Base-by-base conservation (phyloP, 2,888 invertebrate genomes). In the Hirtodrosophila trivittata region DNA sequence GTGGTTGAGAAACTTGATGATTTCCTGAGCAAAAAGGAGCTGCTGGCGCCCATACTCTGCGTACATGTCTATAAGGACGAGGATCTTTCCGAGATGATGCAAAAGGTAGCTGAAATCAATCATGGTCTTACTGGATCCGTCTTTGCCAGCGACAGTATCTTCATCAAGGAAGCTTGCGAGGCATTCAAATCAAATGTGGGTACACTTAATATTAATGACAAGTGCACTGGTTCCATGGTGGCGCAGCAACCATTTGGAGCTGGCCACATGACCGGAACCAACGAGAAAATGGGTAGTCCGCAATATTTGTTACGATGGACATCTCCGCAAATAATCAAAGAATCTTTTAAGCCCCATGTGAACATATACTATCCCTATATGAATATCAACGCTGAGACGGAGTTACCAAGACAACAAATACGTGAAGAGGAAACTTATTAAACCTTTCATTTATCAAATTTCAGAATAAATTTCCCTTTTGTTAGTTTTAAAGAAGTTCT, bases 231-330 rank as follows among this genome's bases (percentile, higher is more conserved):
- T 0, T 96, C 98, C 9, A 96, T 98, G 25, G 98, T 99, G 3
- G 98, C 97, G 0, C 99, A 99, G 89, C 99, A 99, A 90, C 99
- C 99, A 0, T 99, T 99, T 89, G 99, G 99, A 38, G 99, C 98
- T 30, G 95, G 97, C 1, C 93, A 98, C 82, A 93, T 96, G 92
- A 98, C 98, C 50, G 98, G 97, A 93, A 99, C 99, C 37, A 99
- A 99, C 88, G 99, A 99, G 91, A 99, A 99, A 91, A 97, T 99
- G 2, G 99, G 99, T 4, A 97, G 98, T 9, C 98, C 98, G 0
- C 95, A 95, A 89, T 98, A 98, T 88, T 93, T 96, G 21, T 92
- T 97, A 84, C 94, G 97, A 82, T 99, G 97, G 96, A 93, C 96
- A 10, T 95, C 97, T 1, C 97, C 97, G 0, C 97, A 97, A 89